These are phyloP conservation scores for Struthio camelus DNA, from an alignment of 2,113 vertebrate species.

Conservation along the genomic window DNA sequence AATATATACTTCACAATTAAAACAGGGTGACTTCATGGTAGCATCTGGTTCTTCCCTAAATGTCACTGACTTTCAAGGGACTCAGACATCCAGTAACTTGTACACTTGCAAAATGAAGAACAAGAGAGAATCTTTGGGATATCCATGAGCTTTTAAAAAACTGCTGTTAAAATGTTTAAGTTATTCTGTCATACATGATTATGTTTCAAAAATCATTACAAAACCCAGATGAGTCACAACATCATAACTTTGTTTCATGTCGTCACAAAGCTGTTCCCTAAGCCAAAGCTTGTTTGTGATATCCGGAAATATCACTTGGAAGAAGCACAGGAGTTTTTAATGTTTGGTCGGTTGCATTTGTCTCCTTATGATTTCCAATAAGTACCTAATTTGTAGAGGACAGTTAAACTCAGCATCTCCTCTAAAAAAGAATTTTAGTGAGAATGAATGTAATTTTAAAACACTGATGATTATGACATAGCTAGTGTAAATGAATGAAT, in stretches of 20 bases:
- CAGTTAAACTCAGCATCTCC: neutral
- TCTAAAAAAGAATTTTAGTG: conserved; percentile 10
- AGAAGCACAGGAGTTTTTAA: neutral
- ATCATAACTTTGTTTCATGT: neutral
- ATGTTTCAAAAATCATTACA: neutral
- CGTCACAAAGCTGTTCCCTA: neutral
- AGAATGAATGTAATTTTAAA: conserved; percentile 31
- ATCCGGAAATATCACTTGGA: neutral
- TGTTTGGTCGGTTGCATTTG: neutral
- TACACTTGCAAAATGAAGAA: neutral
- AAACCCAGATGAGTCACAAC: neutral
- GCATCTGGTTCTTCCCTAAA: neutral
- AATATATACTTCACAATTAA: neutral
- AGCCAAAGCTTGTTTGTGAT: neutral
- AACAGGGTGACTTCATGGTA: neutral
- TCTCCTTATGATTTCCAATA: neutral
- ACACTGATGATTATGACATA: conserved; percentile 24
- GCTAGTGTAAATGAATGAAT: conserved; percentile 39
- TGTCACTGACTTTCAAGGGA: neutral
- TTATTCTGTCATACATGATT: neutral
- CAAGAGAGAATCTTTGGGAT: neutral
- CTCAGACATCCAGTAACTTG: neutral
- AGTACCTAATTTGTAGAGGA: neutral
- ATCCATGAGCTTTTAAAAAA: neutral
- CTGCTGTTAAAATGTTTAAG: neutral